phyloP scores from a whole-genome alignment of 2,113 vertebrate genomes.

The Polyodon spathula region DNA sequence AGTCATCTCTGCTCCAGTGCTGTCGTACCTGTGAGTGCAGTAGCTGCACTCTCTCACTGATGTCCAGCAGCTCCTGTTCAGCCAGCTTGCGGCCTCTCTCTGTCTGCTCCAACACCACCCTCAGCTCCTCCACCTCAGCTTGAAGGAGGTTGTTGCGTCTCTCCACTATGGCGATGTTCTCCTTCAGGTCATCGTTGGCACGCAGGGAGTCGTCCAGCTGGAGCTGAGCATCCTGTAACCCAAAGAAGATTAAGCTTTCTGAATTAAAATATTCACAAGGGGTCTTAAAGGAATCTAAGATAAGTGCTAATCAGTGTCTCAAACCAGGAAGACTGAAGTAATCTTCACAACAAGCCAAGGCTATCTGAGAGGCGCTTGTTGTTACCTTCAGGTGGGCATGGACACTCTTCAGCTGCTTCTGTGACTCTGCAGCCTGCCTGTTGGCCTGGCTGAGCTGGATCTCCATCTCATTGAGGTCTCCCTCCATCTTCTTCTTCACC shows the following conservation, averaged over 20 bases:
- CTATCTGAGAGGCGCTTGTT: no score
- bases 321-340: no score
- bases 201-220: constrained; percentile 58
- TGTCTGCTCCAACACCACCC: constrained; percentile 62
- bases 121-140: constrained; percentile 71
- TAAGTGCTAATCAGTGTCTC: no score
- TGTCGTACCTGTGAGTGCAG: constrained; percentile 70
- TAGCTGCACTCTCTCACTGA: constrained; percentile 76
- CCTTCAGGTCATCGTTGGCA: constrained; percentile 65
- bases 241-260: constrained; percentile 58
- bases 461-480: constrained; percentile 29
- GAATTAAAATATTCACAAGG: no score
- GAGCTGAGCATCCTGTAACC: constrained; percentile 61
- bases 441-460: constrained; percentile 34
- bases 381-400: constrained; percentile 34
- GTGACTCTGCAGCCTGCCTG: constrained; percentile 26
- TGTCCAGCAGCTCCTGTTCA: constrained; percentile 73
- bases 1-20: neutral
- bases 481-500: constrained; percentile 26
- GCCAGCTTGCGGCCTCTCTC: constrained; percentile 69
- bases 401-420: constrained; percentile 38
- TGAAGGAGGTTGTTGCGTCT: constrained; percentile 62
- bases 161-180: constrained; percentile 64
- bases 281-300: no score
- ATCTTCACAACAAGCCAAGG: no score